Evolutionary conservation across 2,888 invertebrate species (phyloP).

Genomic region (Muschampia plurimacula): DNA sequence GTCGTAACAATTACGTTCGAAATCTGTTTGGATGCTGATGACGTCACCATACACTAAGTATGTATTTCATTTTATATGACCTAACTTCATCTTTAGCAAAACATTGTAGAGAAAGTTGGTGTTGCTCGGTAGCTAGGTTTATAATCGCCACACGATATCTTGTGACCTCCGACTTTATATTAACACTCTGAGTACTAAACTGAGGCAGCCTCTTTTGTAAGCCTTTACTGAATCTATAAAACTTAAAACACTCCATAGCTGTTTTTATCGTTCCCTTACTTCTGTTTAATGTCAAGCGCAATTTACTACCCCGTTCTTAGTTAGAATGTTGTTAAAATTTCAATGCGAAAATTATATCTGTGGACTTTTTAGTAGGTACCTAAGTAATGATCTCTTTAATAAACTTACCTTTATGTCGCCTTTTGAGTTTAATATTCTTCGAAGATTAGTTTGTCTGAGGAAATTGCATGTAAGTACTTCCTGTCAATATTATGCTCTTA

Average conservation of each 20-base stretch:
- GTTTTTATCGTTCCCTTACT: background rate
- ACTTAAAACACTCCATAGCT: constrained; percentile 18
- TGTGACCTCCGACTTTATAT: constrained; percentile 27
- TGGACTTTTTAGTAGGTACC: too few relatives aligned
- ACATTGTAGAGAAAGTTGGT: constrained; percentile 19
- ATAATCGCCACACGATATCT: constrained; percentile 22
- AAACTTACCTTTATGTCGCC: background rate
- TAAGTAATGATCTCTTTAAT: background rate
- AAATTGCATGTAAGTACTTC: constrained; percentile 49
- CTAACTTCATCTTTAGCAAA: constrained; percentile 1
- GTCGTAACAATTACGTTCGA: background rate
- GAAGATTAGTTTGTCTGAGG: background rate
- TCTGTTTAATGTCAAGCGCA: constrained; percentile 10
- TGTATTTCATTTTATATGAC: background rate
- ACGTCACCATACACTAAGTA: constrained; percentile 14
- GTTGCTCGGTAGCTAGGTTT: constrained; percentile 21
- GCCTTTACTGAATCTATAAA: constrained; percentile 5
- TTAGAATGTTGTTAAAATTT: constrained; percentile 5
- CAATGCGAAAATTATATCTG: constrained; percentile 6
- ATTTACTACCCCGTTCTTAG: constrained; percentile 2
- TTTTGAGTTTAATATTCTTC: background rate
- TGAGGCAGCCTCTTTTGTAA: constrained; percentile 16
- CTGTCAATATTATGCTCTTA: constrained; percentile 52
- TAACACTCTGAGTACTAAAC: constrained; percentile 22
- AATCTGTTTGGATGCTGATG: constrained; percentile 3